A percentile compares a stretch with the other conserved stretches of the same genome.
phyloP scores from a whole-genome alignment of 2,888 invertebrate genomes.

The Chloromyia formosa region DNA sequence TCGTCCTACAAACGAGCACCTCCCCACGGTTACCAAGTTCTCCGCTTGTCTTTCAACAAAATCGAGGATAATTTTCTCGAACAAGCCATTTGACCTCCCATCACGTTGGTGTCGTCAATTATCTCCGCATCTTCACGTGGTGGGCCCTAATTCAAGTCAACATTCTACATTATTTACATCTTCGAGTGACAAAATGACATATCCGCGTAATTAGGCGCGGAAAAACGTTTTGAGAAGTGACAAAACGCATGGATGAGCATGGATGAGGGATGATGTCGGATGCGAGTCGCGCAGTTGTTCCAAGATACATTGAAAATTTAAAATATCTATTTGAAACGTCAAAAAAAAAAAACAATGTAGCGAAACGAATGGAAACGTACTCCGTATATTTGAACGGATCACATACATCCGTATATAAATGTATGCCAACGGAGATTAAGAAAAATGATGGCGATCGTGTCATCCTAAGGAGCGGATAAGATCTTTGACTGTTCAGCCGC shows the following conservation, averaged over 20 bases:
- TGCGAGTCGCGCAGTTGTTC: not conserved
- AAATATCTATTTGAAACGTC: no score
- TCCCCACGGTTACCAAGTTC: not conserved
- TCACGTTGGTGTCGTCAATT: constrained; percentile 31
- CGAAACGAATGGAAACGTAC: not conserved
- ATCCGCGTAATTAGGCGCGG: constrained; percentile 47
- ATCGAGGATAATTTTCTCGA: constrained; percentile 13
- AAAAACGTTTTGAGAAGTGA: constrained; percentile 46
- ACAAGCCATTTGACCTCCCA: constrained; percentile 40
- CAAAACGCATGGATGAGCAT: constrained; percentile 45
- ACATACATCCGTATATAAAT: not conserved
- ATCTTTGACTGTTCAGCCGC: constrained; percentile 31
- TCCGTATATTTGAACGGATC: constrained; percentile 10
- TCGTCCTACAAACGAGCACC: no score
- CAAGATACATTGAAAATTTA: not conserved
- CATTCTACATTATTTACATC: constrained; percentile 22
- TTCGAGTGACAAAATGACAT: constrained; percentile 42
- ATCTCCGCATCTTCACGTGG: constrained; percentile 1
- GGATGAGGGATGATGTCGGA: constrained; percentile 42
- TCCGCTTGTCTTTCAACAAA: not conserved
- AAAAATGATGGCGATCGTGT: constrained; percentile 40
- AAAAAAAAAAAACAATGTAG: not conserved
- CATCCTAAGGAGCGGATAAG: constrained; percentile 39
- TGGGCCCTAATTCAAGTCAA: constrained; percentile 3
- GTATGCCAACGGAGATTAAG: constrained; percentile 34